Evolutionary conservation across 2,113 vertebrate genomes (phyloP), one percentile per base, ranked within the genome.

Genomic region (Gymnarchus niloticus): DNA sequence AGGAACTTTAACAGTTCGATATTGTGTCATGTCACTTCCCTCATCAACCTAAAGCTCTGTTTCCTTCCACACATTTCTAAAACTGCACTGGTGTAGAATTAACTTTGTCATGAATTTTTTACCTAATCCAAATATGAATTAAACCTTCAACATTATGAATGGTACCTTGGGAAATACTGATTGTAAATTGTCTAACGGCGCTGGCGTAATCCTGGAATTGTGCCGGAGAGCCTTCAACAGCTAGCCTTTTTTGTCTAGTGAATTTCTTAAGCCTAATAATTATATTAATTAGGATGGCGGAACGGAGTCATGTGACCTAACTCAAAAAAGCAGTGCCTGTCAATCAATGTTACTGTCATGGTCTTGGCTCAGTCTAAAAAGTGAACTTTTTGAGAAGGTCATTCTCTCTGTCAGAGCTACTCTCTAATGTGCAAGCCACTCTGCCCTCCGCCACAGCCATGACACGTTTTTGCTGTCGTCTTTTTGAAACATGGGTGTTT

Each of bases 271-370:
- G 78, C 28, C 12, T n/a, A 81, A 52, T 33, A 51, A 81, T 52
- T 81, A 9, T 19, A 81, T 54, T 51, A 28, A 51, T 81, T 54
- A 14, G 10, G 23, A 28, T 52, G 80, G 80, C 17, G 51, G 49
- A 81, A 14, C 33, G 25, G n/a, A 49, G 76, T 59, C 80, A 85
- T 84, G 83, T 85, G 17, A 87, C 84, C 84, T 78, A 82, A 87
- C 83, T 48, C 41, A 28, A 51, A 54, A 51, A 76, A 76, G 46
- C n/a, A 81, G 48, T 9, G 5, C 46, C n/a, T 81, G 41, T 81
- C n/a, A 44, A 25, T 54, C n/a, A 81, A 52, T n/a, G 44, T 41
- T 78, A n/a, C n/a, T 46, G 17, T 48, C 41, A 23, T n/a, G 21
- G 41, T 41, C 76, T 7, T 3, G 44, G 44, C 44, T 78, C 6